phyloP scores from a whole-genome alignment of 2,888 invertebrate genomes.

The Netelia virgata region DNA sequence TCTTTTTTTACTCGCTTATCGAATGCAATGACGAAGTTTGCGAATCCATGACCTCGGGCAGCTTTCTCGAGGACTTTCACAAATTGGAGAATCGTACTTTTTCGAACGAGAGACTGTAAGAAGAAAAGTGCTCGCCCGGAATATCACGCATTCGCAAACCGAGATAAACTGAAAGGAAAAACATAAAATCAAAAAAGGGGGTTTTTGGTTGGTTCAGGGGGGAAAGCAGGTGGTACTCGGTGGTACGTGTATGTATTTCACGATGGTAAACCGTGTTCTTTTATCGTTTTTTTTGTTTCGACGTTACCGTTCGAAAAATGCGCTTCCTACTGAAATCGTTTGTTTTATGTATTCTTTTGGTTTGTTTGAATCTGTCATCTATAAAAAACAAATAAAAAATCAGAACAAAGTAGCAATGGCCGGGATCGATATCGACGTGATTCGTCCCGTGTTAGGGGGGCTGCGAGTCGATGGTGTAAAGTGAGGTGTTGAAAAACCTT shows the following conservation, averaged over 20 bases:
- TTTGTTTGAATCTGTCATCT: constrained; percentile 35
- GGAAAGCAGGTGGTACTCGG: constrained; percentile 64
- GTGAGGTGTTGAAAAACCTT: constrained; percentile 46
- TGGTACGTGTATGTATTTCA: constrained; percentile 65
- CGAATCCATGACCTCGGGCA: constrained; percentile 56
- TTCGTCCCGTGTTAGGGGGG: constrained; percentile 53
- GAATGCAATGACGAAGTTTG: constrained; percentile 68
- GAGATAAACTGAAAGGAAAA: constrained; percentile 70
- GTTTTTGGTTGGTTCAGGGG: constrained; percentile 45
- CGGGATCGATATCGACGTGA: constrained; percentile 40
- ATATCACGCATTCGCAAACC: constrained; percentile 61
- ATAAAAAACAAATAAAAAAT: constrained; percentile 1
- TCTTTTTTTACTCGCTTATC: constrained; percentile 63
- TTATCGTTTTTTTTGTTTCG: too few species aligned
- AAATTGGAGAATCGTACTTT: too few species aligned
- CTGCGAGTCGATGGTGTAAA: constrained; percentile 52
- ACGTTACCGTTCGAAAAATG: constrained; percentile 43
- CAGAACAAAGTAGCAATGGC: constrained; percentile 11
- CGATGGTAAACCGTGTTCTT: constrained; percentile 44
- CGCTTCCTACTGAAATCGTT: constrained; percentile 29
- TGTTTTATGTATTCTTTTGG: constrained; percentile 8
- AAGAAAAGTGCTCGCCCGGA: constrained; percentile 32
- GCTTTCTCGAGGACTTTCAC: background rate
- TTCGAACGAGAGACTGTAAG: background rate
- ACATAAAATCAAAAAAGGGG: constrained; percentile 69